Percentiles rank a stretch among this genome's conserved stretches.
These are phyloP conservation scores for Ariopsis seemanni DNA, from an alignment of 2,113 vertebrate species.

Conservation along the genomic window DNA sequence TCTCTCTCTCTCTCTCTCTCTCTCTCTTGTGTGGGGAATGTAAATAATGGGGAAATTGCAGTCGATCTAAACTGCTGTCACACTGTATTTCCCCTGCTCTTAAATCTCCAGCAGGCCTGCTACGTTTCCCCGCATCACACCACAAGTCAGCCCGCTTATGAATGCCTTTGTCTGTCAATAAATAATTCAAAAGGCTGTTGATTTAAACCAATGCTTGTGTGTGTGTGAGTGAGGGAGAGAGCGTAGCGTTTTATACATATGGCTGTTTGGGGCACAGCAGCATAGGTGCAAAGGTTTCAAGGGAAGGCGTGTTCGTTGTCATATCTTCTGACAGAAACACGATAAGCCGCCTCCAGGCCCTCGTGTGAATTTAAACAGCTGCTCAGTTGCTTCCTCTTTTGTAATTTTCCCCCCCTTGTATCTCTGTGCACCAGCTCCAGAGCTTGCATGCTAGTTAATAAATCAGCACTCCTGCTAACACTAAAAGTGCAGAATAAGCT, in stretches of 20 bases:
- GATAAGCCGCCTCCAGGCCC: conserved; percentile 37
- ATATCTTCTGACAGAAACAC: conserved; percentile 58
- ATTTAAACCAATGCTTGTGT: conserved; percentile 51
- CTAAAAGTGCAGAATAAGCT: not conserved
- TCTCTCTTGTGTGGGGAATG: conserved; percentile 62
- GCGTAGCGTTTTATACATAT: conserved; percentile 41
- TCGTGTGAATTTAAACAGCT: conserved; percentile 53
- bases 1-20: conserved; percentile 54
- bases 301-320: conserved; percentile 46
- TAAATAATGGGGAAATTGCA: conserved; percentile 67
- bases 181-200: conserved; percentile 67
- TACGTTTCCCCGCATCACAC: conserved; percentile 66
- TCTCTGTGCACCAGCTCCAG: not conserved
- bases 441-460: not conserved
- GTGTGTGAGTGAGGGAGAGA: not conserved
- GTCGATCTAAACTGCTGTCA: conserved; percentile 76
- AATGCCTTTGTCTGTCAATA: conserved; percentile 69
- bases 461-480: not conserved
- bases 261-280: conserved; percentile 44
- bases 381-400: conserved; percentile 45
- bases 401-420: conserved; percentile 3
- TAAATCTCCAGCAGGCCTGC: conserved; percentile 70
- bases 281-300: conserved; percentile 48
- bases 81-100: conserved; percentile 71
- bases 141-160: conserved; percentile 65